Conservation (phyloP, 2,113 vertebrate species). For the Podarcis cretensis region DNA sequence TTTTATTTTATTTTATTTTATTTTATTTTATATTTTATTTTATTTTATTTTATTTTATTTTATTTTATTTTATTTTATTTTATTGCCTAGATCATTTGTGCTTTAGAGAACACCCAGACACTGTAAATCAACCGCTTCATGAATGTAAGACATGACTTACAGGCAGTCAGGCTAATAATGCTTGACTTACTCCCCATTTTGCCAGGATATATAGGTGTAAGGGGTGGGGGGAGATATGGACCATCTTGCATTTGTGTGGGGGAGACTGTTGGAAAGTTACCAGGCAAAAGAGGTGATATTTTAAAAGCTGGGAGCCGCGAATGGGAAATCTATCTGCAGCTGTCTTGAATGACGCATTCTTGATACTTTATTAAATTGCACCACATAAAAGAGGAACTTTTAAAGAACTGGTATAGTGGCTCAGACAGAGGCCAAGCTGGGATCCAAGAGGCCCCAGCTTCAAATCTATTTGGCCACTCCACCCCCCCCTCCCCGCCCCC, state of each 20-base stretch:
- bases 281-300: conserved; percentile 1
- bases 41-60: no score
- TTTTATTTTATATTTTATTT: no score
- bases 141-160: background rate
- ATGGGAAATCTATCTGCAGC: background rate
- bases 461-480: background rate
- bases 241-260: background rate
- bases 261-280: conserved; percentile 10
- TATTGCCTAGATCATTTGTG: background rate
- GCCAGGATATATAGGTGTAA: background rate
- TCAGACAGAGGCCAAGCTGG: background rate
- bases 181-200: conserved; percentile 13
- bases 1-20: no score
- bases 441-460: background rate
- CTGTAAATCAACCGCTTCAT: background rate
- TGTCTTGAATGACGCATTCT: background rate
- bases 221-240: background rate
- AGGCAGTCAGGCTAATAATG: conserved; percentile 8
- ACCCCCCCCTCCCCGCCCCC: accelerated
- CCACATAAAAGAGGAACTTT: background rate
- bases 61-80: no score
- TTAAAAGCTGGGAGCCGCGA: background rate
- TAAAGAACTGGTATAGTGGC: background rate
- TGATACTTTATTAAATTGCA: conserved; percentile 8
- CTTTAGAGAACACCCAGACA: conserved; percentile 6